Percentiles rank a stretch among this genome's conserved stretches.
Evolutionary conservation across 2,113 vertebrate species (phyloP).

Genomic region (Dunckerocampus dactyliophorus): DNA sequence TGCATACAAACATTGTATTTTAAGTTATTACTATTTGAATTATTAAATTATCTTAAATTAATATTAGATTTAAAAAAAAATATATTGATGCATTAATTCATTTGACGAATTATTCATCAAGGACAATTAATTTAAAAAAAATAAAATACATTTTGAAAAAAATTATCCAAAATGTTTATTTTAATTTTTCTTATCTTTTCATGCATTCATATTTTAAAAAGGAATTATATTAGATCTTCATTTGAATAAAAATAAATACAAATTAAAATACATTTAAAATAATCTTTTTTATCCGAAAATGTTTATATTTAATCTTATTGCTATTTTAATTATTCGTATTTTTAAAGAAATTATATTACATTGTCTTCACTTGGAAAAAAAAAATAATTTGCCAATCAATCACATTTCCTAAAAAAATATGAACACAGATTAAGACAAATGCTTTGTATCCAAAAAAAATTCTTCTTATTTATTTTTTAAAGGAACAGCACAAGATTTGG

Average conservation of each 20-base stretch:
- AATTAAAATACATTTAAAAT: background rate
- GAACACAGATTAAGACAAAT: background rate
- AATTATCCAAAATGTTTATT: too few relatives aligned
- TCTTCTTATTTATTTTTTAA: too few relatives aligned
- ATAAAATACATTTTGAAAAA: background rate
- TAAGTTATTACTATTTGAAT: too few relatives aligned
- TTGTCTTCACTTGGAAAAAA: too few relatives aligned
- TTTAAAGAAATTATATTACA: background rate
- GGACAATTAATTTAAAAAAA: background rate
- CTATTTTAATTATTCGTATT: background rate
- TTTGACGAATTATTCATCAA: background rate
- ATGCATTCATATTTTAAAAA: background rate
- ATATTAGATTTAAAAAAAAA: too few relatives aligned
- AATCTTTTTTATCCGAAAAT: background rate
- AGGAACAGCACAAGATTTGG: background rate
- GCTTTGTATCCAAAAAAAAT: background rate
- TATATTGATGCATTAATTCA: background rate
- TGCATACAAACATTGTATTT: too few relatives aligned
- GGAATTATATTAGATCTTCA: background rate
- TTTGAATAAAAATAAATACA: background rate
- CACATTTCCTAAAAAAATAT: background rate
- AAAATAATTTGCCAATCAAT: background rate
- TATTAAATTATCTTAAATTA: too few relatives aligned
- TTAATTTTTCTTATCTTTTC: background rate
- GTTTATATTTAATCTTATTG: background rate